These are phyloP conservation scores for Odocoileus virginianus DNA, from an alignment of 2,113 vertebrate genomes.

Conservation along the genomic window DNA sequence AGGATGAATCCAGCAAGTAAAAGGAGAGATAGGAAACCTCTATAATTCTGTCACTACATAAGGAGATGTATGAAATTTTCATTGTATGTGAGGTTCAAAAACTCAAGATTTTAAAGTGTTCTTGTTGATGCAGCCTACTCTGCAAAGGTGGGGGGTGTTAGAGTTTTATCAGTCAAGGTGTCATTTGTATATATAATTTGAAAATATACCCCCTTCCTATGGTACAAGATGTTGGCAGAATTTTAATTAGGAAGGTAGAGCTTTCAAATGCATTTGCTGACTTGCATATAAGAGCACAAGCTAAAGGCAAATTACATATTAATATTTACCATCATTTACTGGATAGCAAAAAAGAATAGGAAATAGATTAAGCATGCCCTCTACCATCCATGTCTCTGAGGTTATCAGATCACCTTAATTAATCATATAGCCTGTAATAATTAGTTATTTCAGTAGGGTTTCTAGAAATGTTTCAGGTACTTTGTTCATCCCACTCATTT, in stretches of 20 bases:
- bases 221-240: neutral
- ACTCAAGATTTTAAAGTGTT: neutral
- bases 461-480: neutral
- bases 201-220: neutral
- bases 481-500: slow-evolving; percentile 5
- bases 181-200: neutral
- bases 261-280: slow-evolving; percentile 6
- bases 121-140: neutral
- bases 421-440: slow-evolving; percentile 25
- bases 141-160: neutral
- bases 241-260: slow-evolving; percentile 1
- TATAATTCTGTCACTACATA: neutral
- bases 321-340: neutral
- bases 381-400: neutral
- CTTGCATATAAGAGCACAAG: neutral
- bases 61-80: neutral
- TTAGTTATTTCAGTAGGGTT: slow-evolving; percentile 6
- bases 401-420: slow-evolving; percentile 56
- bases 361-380: neutral
- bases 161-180: neutral
- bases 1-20: neutral
- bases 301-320: neutral
- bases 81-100: neutral
- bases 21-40: neutral
- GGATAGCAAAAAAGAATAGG: neutral